A percentile compares a stretch with the other conserved stretches of the same genome.
phyloP scores from a whole-genome alignment of 2,113 vertebrate genomes.

The Struthidea cinerea region DNA sequence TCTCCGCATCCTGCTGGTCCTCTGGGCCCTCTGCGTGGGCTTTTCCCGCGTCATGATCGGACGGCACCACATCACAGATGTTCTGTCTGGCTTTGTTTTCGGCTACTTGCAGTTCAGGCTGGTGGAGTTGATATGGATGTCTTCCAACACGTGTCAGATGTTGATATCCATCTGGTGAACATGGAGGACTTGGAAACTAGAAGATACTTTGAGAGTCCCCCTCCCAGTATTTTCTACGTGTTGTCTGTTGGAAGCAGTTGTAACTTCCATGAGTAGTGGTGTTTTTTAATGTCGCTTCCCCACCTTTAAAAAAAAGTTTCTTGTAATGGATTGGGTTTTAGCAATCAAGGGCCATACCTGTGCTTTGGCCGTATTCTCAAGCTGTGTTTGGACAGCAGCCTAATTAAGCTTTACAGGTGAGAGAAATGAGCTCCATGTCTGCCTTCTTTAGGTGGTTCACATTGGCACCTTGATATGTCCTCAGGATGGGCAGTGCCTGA shows the following conservation, averaged over 20 bases:
- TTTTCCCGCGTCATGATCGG: conserved; percentile 90
- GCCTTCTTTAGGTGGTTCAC: neutral
- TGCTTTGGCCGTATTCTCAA: neutral
- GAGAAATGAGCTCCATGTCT: neutral
- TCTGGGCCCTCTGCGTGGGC: conserved; percentile 92
- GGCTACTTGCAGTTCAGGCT: conserved; percentile 91
- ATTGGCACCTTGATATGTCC: neutral
- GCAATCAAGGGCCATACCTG: neutral
- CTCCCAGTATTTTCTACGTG: neutral
- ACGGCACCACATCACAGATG: conserved; percentile 90
- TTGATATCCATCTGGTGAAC: conserved; percentile 88
- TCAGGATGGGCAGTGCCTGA: conserved; percentile 7
- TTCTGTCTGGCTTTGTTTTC: conserved; percentile 86
- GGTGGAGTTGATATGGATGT: conserved; percentile 93
- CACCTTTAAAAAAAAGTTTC: neutral
- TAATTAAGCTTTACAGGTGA: neutral
- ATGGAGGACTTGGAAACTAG: neutral
- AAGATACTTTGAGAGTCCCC: neutral
- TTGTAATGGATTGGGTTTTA: conserved; percentile 2
- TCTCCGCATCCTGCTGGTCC: conserved; percentile 86
- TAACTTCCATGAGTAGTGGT: conserved; percentile 1
- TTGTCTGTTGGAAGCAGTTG: conserved; percentile 3
- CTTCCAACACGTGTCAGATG: conserved; percentile 90
- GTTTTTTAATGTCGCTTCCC: conserved; percentile 43
- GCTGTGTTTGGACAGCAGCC: conserved; percentile 11